Percentiles rank a stretch among this genome's conserved stretches.
Evolutionary conservation across 2,888 invertebrate species (phyloP).

Genomic region (Sympetrum striolatum): DNA sequence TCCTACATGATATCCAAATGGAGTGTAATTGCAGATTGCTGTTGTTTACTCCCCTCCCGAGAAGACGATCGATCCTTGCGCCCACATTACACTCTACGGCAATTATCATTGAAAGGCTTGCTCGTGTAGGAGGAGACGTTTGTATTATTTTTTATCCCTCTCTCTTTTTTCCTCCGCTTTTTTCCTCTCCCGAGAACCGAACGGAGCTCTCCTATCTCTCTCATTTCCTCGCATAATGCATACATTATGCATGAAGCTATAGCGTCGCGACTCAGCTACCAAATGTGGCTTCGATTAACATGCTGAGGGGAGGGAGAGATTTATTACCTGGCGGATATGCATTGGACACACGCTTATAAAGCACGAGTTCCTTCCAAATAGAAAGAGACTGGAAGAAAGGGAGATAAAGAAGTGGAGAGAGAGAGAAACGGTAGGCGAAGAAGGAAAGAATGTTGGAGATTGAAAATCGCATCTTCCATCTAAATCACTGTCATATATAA

Average conservation of each 20-base stretch:
- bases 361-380: neutral
- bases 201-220: neutral
- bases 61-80: neutral
- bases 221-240: neutral
- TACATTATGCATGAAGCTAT: neutral
- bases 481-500: too few relatives aligned
- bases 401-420: neutral
- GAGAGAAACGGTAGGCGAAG: neutral
- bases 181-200: neutral
- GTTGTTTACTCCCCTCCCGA: neutral
- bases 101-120: neutral
- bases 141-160: neutral
- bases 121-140: neutral
- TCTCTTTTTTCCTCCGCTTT: neutral
- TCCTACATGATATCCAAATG: neutral
- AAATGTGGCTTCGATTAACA: neutral
- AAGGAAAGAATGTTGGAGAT: neutral
- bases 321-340: neutral
- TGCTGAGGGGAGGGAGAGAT: neutral
- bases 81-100: neutral
- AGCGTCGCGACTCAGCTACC: neutral
- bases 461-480: too few relatives aligned
- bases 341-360: neutral
- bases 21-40: neutral
- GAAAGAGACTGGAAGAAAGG: neutral